Evolutionary conservation across 2,113 vertebrate genomes (phyloP).

Genomic region (Zeus faber): DNA sequence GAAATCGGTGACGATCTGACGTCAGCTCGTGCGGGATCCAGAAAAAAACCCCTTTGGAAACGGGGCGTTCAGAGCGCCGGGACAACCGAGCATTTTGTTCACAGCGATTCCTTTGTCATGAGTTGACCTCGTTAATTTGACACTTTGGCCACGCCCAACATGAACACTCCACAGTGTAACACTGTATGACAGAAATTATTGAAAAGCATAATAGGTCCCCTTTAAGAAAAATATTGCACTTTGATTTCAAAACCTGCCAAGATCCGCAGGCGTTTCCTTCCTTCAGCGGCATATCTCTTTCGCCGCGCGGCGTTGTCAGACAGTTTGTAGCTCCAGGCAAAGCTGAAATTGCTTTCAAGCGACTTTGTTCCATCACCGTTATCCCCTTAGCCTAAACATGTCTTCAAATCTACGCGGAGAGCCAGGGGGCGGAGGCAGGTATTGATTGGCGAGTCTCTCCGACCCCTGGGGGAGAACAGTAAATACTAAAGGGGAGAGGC

Average conservation of each 20-base stretch:
- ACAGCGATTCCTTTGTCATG: too few species aligned
- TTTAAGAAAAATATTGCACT: neutral
- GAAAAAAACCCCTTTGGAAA: too few species aligned
- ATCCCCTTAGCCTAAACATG: conserved; percentile 63
- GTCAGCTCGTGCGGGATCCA: too few species aligned
- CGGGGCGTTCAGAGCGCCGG: too few species aligned
- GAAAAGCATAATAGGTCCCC: too few species aligned
- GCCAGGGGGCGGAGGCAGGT: conserved; percentile 26
- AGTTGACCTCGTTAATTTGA: too few species aligned
- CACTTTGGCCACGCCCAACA: too few species aligned
- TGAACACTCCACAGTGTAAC: too few species aligned
- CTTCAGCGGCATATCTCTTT: conserved; percentile 24
- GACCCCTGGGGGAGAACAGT: conserved; percentile 31
- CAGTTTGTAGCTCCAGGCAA: conserved; percentile 45
- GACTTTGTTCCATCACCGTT: conserved; percentile 58
- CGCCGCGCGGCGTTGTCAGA: conserved; percentile 41
- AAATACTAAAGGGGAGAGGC: conserved; percentile 26
- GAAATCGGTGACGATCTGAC: too few species aligned
- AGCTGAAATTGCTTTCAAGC: conserved; percentile 67
- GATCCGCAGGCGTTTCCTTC: conserved; percentile 4
- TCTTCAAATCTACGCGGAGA: conserved; percentile 47
- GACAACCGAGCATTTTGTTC: too few species aligned
- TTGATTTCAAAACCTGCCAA: conserved; percentile 9
- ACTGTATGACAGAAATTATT: too few species aligned
- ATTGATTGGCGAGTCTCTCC: conserved; percentile 47